Evolutionary conservation across 2,113 vertebrate genomes (phyloP).

Genomic region (Pseudonaja textilis): DNA sequence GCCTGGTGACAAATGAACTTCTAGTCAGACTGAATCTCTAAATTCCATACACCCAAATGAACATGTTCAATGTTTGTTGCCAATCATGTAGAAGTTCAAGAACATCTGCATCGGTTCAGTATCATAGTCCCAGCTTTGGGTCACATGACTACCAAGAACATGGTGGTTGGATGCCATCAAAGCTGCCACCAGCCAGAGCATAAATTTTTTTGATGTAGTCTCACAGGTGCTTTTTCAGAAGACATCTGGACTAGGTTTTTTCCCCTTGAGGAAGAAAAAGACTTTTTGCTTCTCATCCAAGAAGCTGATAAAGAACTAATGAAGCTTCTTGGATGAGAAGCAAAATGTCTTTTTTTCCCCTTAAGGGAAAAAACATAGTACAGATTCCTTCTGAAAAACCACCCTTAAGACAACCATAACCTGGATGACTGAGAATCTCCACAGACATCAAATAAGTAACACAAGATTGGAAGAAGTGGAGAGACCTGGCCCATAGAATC

Average conservation of each 20-base stretch:
- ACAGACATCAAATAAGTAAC: not conserved
- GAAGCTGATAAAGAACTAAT: not conserved
- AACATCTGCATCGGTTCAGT: not conserved
- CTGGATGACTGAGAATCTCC: not conserved
- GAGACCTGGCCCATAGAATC: not conserved
- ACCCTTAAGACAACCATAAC: not conserved
- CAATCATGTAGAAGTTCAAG: not conserved
- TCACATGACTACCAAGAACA: not conserved
- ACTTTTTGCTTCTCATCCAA: not conserved
- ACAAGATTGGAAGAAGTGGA: not conserved
- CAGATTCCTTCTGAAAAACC: too few relatives aligned
- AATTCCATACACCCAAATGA: not conserved
- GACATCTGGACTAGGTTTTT: not conserved
- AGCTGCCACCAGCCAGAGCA: not conserved
- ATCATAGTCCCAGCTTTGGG: not conserved
- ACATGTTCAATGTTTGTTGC: not conserved
- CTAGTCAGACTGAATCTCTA: not conserved
- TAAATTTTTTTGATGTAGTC: not conserved
- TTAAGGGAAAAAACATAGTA: too few relatives aligned
- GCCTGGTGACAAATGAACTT: not conserved
- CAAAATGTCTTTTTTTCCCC: too few relatives aligned
- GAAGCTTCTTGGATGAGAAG: not conserved
- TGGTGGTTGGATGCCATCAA: not conserved
- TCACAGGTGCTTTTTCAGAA: not conserved
- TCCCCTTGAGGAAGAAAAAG: not conserved